Conservation (phyloP, 1,140 invertebrate species). For the Meloidogyne hapla region DNA sequence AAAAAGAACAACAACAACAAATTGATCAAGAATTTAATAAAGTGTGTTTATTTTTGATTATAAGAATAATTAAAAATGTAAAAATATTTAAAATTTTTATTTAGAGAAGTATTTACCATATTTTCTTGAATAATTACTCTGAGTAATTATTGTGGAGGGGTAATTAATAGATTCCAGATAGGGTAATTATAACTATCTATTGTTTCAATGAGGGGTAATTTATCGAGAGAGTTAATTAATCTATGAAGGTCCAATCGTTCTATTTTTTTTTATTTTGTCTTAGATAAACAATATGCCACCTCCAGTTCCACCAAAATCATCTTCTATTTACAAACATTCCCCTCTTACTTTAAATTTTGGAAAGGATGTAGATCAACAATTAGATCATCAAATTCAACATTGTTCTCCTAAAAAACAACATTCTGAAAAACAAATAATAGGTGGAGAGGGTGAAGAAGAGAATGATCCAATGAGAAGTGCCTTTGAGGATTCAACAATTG, state of each 20-base stretch:
- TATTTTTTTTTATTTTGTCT: not conserved
- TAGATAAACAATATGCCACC: conserved; percentile 41
- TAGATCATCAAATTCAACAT: not conserved
- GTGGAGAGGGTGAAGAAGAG: conserved; percentile 27
- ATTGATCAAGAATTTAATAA: not conserved
- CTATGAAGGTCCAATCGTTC: not conserved
- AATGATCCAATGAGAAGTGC: conserved; percentile 42
- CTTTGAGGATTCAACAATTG: conserved; percentile 35
- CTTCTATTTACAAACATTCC: conserved; percentile 24
- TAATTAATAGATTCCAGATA: too few species aligned
- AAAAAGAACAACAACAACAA: not conserved
- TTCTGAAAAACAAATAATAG: not conserved
- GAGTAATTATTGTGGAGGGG: too few species aligned
- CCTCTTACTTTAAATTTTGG: not conserved
- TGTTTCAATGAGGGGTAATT: too few species aligned
- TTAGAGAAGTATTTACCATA: too few species aligned
- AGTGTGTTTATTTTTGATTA: too few species aligned
- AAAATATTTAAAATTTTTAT: too few species aligned
- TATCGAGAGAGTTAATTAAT: too few species aligned
- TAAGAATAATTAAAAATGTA: too few species aligned
- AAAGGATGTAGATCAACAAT: not conserved
- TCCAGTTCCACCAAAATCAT: conserved; percentile 54
- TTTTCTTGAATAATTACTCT: too few species aligned
- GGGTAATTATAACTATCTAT: too few species aligned
- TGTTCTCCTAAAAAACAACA: too few species aligned